Base-by-base conservation (phyloP, 2,888 invertebrate genomes). In the Micoletzkya japonica region DNA sequence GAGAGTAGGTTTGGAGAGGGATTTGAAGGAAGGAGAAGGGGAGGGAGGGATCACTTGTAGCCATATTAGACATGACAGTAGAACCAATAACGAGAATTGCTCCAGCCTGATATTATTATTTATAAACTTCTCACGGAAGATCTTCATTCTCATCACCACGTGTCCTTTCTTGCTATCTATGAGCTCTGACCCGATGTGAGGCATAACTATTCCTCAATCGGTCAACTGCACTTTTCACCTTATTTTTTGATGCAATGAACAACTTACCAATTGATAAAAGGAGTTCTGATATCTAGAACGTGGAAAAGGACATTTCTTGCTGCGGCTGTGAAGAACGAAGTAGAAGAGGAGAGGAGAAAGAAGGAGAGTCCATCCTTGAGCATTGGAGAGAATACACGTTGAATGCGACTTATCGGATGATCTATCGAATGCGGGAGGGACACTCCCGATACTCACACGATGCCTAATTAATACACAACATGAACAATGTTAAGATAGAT, bases 221-320 rank as follows among this genome's bases (percentile, higher is more conserved):
- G n/a, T n/a, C n/a, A n/a, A n/a, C n/a, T n/a, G n/a, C n/a, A n/a
- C n/a, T n/a, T n/a, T n/a, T n/a, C n/a, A n/a, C n/a, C n/a, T n/a
- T n/a, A n/a, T n/a, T n/a, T n/a, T n/a, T n/a, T n/a, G n/a, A n/a
- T n/a, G n/a, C n/a, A 44, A 14, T 10, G 44, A 36, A 39, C 28
- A 28, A 32, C 28, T 1, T 34, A 67, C 67, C 67, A 67, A 34
- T 56, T 67, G n/a, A 57, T 44, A 32, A 57, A 67, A 14, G 67
- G 44, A 56, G 57, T 67, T 44, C 67, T 36, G 26, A 67, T 37
- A n/a, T 67, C 67, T 32, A 67, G 32, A 6, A 67, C 67, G 32
- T 67, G 67, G 56, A 67, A 67, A 39, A 67, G 28, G 20, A 67
- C 67, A 44, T 67, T 67, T 0, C 57, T 28, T 39, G 67, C 39